These are phyloP conservation scores for Sphinx pinastri DNA, from an alignment of 2,888 invertebrate species.

Conservation along the genomic window DNA sequence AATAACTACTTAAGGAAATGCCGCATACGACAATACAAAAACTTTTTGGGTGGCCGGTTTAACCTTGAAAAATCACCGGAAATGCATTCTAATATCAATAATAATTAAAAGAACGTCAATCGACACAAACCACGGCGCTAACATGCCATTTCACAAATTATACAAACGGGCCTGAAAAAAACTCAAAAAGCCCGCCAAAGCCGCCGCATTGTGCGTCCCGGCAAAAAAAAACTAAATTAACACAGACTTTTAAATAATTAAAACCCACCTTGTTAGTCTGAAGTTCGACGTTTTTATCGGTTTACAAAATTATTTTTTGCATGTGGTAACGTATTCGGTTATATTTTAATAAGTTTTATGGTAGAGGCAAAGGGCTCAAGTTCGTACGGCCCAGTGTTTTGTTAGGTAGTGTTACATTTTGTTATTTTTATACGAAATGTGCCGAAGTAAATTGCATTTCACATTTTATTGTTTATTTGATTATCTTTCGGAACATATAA, in stretches of 20 bases:
- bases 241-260: constrained; percentile 79
- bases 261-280: constrained; percentile 77
- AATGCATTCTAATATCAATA: constrained; percentile 66
- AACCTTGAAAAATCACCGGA: constrained; percentile 58
- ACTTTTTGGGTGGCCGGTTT: constrained; percentile 12
- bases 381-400: constrained; percentile 29
- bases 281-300: constrained; percentile 61
- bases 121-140: constrained; percentile 65
- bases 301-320: constrained; percentile 43
- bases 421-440: constrained; percentile 50
- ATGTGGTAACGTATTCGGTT: constrained; percentile 32
- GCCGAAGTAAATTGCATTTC: constrained; percentile 66
- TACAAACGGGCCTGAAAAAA: constrained; percentile 63
- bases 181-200: constrained; percentile 66
- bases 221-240: constrained; percentile 75
- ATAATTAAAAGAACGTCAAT: constrained; percentile 69
- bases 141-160: constrained; percentile 81
- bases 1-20: not conserved
- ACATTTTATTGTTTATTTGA: constrained; percentile 77
- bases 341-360: constrained; percentile 34
- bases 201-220: constrained; percentile 54
- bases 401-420: constrained; percentile 28
- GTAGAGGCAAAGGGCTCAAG: constrained; percentile 38
- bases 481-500: constrained; percentile 50
- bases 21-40: constrained; percentile 4